Evolutionary conservation across 1,140 invertebrate species (phyloP).

Genomic region (Chymomyza costata): DNA sequence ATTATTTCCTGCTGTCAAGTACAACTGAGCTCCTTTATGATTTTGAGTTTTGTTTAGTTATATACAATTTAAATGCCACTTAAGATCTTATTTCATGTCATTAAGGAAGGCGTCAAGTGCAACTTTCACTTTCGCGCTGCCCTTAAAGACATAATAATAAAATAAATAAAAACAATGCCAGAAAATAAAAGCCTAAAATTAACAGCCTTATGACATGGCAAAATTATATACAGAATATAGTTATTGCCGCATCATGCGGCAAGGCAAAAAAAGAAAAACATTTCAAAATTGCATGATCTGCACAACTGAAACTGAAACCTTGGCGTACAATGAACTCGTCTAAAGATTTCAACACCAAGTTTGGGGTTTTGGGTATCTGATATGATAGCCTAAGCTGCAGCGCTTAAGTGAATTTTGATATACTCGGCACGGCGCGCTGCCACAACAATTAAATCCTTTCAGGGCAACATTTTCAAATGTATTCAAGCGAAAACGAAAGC

Average conservation of each 20-base stretch:
- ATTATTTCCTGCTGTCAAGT: too few species aligned
- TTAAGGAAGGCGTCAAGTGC: too few species aligned
- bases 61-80: too few species aligned
- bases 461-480: constrained; percentile 4
- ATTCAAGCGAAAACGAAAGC: constrained; percentile 64
- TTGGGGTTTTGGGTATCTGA: constrained; percentile 30
- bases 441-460: constrained; percentile 56
- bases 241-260: constrained; percentile 53
- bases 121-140: constrained; percentile 57
- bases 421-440: constrained; percentile 46
- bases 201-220: constrained; percentile 54
- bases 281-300: too few species aligned
- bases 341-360: constrained; percentile 46
- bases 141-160: constrained; percentile 16
- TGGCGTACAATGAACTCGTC: constrained; percentile 18
- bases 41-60: too few species aligned
- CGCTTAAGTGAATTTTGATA: constrained; percentile 50
- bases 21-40: too few species aligned
- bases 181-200: constrained; percentile 20
- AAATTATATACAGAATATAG: constrained; percentile 33
- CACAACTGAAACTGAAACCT: too few species aligned
- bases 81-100: too few species aligned
- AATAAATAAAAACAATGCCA: too few species aligned
- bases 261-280: too few species aligned
- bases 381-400: constrained; percentile 22